These are phyloP conservation scores for Dasypogon diadema DNA, from an alignment of 2,888 invertebrate species.

Conservation along the genomic window DNA sequence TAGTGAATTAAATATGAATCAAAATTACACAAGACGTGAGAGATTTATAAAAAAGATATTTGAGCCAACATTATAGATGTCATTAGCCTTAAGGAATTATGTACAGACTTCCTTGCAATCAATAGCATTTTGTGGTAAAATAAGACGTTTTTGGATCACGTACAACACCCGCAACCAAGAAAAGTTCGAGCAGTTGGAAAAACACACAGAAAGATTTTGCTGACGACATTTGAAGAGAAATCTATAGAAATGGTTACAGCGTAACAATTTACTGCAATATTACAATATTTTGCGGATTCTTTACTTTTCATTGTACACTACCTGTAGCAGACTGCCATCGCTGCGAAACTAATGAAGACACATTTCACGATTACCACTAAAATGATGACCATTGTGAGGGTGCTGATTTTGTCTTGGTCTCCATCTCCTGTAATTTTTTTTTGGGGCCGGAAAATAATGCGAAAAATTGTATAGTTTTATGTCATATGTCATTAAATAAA, in stretches of 20 bases:
- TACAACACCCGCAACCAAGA: constrained; percentile 37
- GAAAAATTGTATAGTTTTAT: not conserved
- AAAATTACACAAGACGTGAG: not conserved
- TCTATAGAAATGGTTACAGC: not conserved
- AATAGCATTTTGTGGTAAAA: constrained; percentile 6
- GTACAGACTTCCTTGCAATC: constrained; percentile 20
- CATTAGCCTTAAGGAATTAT: constrained; percentile 16
- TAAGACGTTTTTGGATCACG: constrained; percentile 8
- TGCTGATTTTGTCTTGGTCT: constrained; percentile 87
- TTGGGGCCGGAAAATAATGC: constrained; percentile 57
- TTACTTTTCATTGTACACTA: constrained; percentile 68
- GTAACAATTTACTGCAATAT: constrained; percentile 16
- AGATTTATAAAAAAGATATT: not conserved
- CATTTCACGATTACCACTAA: constrained; percentile 92
- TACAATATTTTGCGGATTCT: constrained; percentile 15
- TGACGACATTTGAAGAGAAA: constrained; percentile 3
- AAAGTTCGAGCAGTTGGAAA: constrained; percentile 3
- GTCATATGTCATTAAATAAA: not conserved
- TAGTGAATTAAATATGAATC: not conserved
- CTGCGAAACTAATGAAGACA: constrained; percentile 96
- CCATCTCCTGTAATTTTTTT: constrained; percentile 75
- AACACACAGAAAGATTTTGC: not conserved
- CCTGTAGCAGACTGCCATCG: constrained; percentile 97
- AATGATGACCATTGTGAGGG: constrained; percentile 91
- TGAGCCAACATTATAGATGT: constrained; percentile 23